A percentile compares a stretch with the other conserved stretches of the same genome.
Conservation (phyloP, 2,797 vertebrate genomes). For the Acanthurus leucopareius region DNA sequence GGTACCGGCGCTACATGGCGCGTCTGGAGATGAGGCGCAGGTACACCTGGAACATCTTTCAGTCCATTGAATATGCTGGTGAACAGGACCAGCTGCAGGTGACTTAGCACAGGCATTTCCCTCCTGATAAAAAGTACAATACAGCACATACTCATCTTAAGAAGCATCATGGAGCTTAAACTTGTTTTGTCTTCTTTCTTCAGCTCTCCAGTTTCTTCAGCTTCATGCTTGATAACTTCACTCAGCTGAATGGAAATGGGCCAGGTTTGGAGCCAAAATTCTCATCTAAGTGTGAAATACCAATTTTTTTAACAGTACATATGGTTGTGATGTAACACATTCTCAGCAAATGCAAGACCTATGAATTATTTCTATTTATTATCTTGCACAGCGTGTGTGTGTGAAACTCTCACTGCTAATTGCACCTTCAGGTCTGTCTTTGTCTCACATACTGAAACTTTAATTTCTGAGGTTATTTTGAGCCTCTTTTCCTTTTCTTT, state of each 20-base stretch:
- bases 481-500: not conserved
- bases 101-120: not conserved
- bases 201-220: constrained; percentile 96
- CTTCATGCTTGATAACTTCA: constrained; percentile 94
- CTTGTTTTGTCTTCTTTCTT: not conserved
- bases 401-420: not conserved
- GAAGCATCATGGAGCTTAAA: not conserved
- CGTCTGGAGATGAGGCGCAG: constrained; percentile 91
- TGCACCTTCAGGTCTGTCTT: not conserved
- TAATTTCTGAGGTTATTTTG: not conserved
- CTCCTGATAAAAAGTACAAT: too few species aligned
- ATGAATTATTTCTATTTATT: not conserved
- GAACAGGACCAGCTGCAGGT: constrained; percentile 92
- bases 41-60: constrained; percentile 95
- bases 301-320: not conserved
- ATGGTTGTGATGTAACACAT: not conserved
- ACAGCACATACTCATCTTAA: not conserved
- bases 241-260: constrained; percentile 81
- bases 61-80: constrained; percentile 96
- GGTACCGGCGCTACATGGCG: constrained; percentile 94
- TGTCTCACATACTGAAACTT: not conserved
- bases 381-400: not conserved
- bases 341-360: not conserved
- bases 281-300: not conserved
- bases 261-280: constrained; percentile 82